A percentile compares a stretch with the other conserved stretches of the same genome.
Conservation (phyloP, 2,797 vertebrate genomes). For the Malurus splendens region DNA sequence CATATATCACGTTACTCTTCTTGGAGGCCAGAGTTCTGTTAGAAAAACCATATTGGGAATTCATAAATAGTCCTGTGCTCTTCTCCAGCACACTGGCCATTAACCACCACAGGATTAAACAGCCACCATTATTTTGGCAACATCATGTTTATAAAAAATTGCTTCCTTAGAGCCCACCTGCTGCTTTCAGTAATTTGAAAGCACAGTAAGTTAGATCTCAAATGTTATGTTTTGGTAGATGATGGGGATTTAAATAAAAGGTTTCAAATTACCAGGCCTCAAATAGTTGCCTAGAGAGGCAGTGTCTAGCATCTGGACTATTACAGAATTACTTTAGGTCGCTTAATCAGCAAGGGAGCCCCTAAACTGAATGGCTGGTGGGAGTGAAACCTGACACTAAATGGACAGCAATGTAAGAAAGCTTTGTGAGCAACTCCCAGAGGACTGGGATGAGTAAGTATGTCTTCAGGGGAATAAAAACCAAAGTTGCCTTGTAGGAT, state of each 20-base stretch:
- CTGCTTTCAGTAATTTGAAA: constrained; percentile 34
- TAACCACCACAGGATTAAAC: constrained; percentile 2
- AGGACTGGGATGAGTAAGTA: not conserved
- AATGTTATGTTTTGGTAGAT: constrained; percentile 38
- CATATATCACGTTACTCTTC: not conserved
- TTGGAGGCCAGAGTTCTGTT: not conserved
- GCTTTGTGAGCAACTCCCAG: not conserved
- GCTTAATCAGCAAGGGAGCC: constrained; percentile 28
- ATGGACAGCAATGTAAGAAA: constrained; percentile 3
- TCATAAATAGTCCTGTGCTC: not conserved
- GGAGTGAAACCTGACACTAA: constrained; percentile 18
- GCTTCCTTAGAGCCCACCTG: constrained; percentile 42
- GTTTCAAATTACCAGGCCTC: constrained; percentile 34
- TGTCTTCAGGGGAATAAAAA: constrained; percentile 12
- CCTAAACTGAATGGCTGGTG: not conserved
- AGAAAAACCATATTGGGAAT: not conserved
- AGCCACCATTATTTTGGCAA: constrained; percentile 12
- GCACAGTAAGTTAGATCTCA: not conserved
- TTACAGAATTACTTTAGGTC: not conserved
- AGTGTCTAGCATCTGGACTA: constrained; percentile 11
- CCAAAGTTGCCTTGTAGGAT: not conserved
- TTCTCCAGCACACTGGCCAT: not conserved
- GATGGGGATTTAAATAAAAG: constrained; percentile 39
- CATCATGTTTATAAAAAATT: constrained; percentile 23
- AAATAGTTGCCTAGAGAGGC: constrained; percentile 39